Percentiles rank a stretch among this genome's conserved stretches.
These are phyloP conservation scores for Pycnomerus fuliginosus DNA, from an alignment of 2,888 invertebrate genomes.

Conservation along the genomic window DNA sequence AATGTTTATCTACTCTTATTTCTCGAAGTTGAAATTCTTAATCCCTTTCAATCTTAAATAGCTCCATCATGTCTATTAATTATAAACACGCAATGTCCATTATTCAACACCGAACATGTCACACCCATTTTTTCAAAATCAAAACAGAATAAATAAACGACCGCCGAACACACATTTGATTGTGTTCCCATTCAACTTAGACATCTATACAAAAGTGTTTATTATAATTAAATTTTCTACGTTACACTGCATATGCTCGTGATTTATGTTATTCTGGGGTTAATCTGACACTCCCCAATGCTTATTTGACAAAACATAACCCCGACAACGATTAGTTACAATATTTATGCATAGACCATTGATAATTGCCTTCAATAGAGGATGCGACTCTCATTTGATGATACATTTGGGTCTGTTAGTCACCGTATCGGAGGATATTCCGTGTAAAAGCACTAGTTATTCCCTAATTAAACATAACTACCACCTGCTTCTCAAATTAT, in stretches of 20 bases:
- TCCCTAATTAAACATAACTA: too few species aligned
- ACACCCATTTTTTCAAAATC: too few species aligned
- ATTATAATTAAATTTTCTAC: conserved; percentile 20
- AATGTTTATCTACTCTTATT: conserved; percentile 25
- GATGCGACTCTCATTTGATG: conserved; percentile 26
- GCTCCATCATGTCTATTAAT: background rate
- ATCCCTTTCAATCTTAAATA: background rate
- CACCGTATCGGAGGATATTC: conserved; percentile 8
- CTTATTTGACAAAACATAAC: conserved; percentile 46
- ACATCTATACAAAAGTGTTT: conserved; percentile 15
- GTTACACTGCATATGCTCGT: conserved; percentile 26
- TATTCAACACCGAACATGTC: too few species aligned
- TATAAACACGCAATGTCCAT: conserved; percentile 1
- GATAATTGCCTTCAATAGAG: conserved; percentile 36
- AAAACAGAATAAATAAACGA: too few species aligned
- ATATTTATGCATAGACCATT: conserved; percentile 43
- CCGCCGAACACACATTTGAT: too few species aligned
- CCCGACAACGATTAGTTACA: conserved; percentile 42
- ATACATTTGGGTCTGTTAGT: conserved; percentile 18
- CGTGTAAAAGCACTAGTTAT: conserved; percentile 21
- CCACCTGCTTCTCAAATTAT: too few species aligned
- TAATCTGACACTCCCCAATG: conserved; percentile 43
- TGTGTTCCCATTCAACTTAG: too few species aligned
- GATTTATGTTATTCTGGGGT: conserved; percentile 40
- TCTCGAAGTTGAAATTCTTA: too few species aligned